These are phyloP conservation scores for Hyposoter dolosus DNA, from an alignment of 2,888 invertebrate genomes.

Conservation along the genomic window DNA sequence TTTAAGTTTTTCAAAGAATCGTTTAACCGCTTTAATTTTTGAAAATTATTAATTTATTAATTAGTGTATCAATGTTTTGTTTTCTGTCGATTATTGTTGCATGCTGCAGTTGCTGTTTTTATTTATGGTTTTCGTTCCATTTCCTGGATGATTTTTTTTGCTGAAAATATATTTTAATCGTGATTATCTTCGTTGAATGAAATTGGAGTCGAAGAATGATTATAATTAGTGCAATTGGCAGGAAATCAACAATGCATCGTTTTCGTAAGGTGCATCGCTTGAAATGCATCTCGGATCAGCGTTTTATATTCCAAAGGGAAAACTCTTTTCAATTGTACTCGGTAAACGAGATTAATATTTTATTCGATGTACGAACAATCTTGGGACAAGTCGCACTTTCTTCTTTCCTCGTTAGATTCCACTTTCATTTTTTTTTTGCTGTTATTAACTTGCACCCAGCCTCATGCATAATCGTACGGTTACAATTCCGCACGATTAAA, in stretches of 20 bases:
- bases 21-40: too few relatives aligned
- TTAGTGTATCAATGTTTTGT: too few relatives aligned
- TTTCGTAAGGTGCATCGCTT: not conserved
- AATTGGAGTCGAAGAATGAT: not conserved
- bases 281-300: conserved; percentile 6
- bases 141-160: not conserved
- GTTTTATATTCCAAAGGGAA: conserved; percentile 27
- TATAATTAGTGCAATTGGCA: not conserved
- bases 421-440: conserved; percentile 46
- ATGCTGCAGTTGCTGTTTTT: not conserved
- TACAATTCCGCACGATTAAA: conserved; percentile 35
- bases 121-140: not conserved
- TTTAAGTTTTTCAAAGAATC: too few relatives aligned
- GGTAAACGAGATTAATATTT: conserved; percentile 45
- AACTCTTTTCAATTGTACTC: conserved; percentile 54
- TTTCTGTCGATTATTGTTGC: not conserved
- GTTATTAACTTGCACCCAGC: not conserved
- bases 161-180: not conserved
- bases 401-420: conserved; percentile 35
- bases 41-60: too few relatives aligned
- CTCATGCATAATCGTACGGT: conserved; percentile 29
- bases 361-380: conserved; percentile 26
- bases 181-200: not conserved
- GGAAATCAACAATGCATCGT: not conserved
- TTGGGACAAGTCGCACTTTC: conserved; percentile 50